These are phyloP conservation scores for Promerops cafer DNA, from an alignment of 2,113 vertebrate genomes.

Conservation along the genomic window DNA sequence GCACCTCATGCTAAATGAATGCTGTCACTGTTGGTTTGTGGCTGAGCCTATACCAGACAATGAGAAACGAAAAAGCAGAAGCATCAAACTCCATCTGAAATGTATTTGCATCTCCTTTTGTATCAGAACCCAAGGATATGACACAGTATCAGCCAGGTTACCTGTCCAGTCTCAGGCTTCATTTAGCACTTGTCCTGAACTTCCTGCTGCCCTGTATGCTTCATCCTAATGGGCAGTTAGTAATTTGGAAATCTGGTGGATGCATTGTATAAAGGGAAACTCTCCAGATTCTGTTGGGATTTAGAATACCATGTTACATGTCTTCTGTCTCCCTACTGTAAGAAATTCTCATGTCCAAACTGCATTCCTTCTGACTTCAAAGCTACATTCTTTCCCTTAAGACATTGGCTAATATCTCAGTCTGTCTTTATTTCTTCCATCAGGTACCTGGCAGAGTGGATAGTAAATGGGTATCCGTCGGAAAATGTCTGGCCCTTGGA, in stretches of 20 bases:
- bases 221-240: background rate
- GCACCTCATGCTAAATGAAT: background rate
- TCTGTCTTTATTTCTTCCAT: background rate
- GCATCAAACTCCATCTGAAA: background rate
- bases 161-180: background rate
- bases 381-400: background rate
- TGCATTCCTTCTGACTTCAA: background rate
- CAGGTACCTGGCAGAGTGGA: constrained; percentile 96
- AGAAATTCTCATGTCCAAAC: background rate
- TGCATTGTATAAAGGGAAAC: background rate
- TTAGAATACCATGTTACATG: background rate
- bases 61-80: background rate
- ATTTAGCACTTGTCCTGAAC: background rate
- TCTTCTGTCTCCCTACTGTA: background rate
- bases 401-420: background rate
- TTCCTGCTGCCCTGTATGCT: background rate
- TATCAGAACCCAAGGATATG: background rate
- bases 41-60: background rate
- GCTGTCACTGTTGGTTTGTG: background rate
- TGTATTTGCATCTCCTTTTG: background rate
- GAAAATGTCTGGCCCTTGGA: constrained; percentile 93
- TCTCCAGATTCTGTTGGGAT: background rate
- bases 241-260: background rate
- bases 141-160: background rate
- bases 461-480: constrained; percentile 88